Evolutionary conservation across 1,140 invertebrate species (phyloP).

Genomic region (Drosophila pruinosa): DNA sequence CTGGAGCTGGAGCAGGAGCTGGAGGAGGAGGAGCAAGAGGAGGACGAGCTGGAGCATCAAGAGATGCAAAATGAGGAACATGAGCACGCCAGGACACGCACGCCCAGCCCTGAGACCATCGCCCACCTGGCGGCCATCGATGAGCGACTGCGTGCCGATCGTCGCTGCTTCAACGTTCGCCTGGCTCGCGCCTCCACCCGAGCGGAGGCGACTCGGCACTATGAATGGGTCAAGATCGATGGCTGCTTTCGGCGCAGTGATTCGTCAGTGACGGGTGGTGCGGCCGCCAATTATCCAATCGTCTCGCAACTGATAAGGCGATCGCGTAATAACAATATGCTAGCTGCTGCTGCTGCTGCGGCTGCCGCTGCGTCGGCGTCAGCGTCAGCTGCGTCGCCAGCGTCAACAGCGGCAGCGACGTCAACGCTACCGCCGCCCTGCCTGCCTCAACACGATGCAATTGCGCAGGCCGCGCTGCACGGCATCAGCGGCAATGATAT

Average conservation of each 20-base stretch:
- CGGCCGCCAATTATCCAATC: conserved; percentile 80
- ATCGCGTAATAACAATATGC: conserved; percentile 76
- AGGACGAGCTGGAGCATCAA: too few species aligned
- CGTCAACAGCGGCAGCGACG: conserved; percentile 59
- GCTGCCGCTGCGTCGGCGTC: conserved; percentile 76
- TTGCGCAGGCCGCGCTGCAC: conserved; percentile 77
- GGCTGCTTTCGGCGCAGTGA: conserved; percentile 84
- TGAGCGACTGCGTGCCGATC: conserved; percentile 70
- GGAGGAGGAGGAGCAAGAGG: neutral
- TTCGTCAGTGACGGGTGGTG: conserved; percentile 80
- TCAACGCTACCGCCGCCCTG: conserved; percentile 57
- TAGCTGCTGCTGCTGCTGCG: conserved; percentile 60
- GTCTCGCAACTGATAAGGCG: conserved; percentile 84
- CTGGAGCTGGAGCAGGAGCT: conserved; percentile 36
- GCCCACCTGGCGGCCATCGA: conserved; percentile 75
- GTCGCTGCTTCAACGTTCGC: conserved; percentile 83
- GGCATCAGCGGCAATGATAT: conserved; percentile 85
- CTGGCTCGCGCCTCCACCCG: conserved; percentile 86
- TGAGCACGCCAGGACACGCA: conserved; percentile 30
- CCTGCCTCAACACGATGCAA: conserved; percentile 74
- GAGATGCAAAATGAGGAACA: conserved; percentile 60
- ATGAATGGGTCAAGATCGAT: conserved; percentile 86
- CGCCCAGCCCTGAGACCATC: conserved; percentile 72
- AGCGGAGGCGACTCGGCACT: conserved; percentile 86
- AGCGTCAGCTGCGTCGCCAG: conserved; percentile 66